These are phyloP conservation scores for Atta cephalotes DNA, from an alignment of 1,140 invertebrate species.

Conservation along the genomic window DNA sequence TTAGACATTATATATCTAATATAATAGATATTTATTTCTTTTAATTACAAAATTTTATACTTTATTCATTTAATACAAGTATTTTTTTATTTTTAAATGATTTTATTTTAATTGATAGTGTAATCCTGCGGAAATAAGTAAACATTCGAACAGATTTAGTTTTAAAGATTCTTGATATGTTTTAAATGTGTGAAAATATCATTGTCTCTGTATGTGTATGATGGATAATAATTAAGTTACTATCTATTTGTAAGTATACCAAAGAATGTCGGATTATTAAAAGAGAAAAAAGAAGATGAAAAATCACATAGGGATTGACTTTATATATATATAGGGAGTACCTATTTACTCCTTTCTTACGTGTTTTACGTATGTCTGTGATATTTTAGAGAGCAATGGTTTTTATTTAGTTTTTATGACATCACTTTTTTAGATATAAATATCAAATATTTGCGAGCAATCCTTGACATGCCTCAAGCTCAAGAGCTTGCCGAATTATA, in stretches of 20 bases:
- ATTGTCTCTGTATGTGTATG: conserved; percentile 1
- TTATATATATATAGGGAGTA: conserved; percentile 30
- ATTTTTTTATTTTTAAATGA: not conserved
- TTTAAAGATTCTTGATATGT: conserved; percentile 22
- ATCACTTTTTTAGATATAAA: conserved; percentile 24
- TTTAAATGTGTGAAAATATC: conserved; percentile 23
- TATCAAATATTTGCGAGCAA: conserved; percentile 38
- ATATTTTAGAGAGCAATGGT: conserved; percentile 52
- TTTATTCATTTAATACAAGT: not conserved
- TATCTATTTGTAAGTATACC: conserved; percentile 58
- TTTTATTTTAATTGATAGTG: not conserved
- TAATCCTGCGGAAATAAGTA: conserved; percentile 2
- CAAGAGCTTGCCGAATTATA: conserved; percentile 22
- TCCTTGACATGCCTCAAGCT: conserved; percentile 3
- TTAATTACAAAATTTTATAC: no score
- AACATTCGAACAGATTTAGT: conserved; percentile 43
- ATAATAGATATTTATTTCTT: no score
- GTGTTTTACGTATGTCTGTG: conserved; percentile 53
- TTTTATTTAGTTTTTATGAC: conserved; percentile 56
- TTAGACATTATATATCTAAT: no score
- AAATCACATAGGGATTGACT: conserved; percentile 24
- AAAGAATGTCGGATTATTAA: conserved; percentile 55
- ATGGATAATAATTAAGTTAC: conserved; percentile 25
- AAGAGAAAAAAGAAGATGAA: conserved; percentile 4
- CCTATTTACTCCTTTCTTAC: conserved; percentile 52